Evolutionary conservation across 2,888 invertebrate species (phyloP), one percentile per base, ranked within the genome.

Genomic region (Syrphus vitripennis): DNA sequence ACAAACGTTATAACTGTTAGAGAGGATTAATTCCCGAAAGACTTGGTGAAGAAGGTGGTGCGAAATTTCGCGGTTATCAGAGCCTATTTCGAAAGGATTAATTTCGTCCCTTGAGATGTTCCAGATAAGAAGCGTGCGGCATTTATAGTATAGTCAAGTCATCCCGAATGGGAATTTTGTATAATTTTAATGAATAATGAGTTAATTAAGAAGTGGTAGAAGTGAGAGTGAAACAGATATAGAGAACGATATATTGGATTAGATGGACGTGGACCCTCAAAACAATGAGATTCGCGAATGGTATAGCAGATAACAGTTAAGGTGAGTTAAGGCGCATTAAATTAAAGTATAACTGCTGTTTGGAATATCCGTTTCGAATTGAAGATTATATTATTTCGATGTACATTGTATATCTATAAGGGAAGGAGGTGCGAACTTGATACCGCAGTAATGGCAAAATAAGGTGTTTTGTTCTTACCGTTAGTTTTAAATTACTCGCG

Each of bases 131-230:
- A 71, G 34, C 26, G 40, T 4, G 26, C 16, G 24, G 34, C 59
- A 61, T n/a, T n/a, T n/a, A n/a, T n/a, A n/a, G n/a, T n/a, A n/a
- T 5, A 55, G 65, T 57, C n/a, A 3, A 53, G 26, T 26, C 42
- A 10, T 40, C 42, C 57, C 63, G 50, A 74, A 77, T 77, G 77
- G 77, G 77, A 86, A 82, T 82, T 86, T 82, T 50, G 90, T 90
- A 59, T 59, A 89, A 88, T 90, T 89, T 79, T 89, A 89, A 91
- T 91, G 91, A 91, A 91, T 91, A 91, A 91, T 91, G 90, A 90
- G 91, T 90, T 91, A 91, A 91, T 91, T 91, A 91, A 90, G 90
- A 83, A 77, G 21, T 14, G 19, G 21, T 37, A n/a, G n/a, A 7
- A 7, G 21, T 76, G 67, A 71, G 42, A 65, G 26, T 0, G 31